Evolutionary conservation across 2,797 vertebrate genomes (phyloP).

Genomic region (Schizothorax lantsangensis): DNA sequence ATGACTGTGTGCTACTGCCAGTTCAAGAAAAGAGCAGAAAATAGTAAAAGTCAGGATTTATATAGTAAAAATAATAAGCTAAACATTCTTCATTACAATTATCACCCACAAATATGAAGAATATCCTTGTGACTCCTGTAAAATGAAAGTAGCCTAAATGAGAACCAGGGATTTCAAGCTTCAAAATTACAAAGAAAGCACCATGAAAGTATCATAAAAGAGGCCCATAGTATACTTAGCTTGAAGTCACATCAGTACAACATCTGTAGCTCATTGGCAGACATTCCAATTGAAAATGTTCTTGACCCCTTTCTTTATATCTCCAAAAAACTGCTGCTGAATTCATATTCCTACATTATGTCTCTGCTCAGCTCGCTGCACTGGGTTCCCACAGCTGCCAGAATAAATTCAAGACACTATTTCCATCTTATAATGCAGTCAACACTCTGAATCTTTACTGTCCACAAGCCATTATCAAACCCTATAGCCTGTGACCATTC

Average conservation of each 20-base stretch:
- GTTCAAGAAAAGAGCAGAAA: background rate
- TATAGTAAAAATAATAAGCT: background rate
- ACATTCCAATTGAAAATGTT: background rate
- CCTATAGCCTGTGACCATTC: conserved; percentile 24
- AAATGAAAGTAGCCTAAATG: background rate
- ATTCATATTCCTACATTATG: conserved; percentile 3
- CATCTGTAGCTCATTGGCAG: background rate
- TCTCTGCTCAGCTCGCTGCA: conserved; percentile 3
- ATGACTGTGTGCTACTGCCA: background rate
- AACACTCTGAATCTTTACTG: background rate
- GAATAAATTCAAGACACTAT: conserved; percentile 1
- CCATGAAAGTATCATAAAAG: background rate
- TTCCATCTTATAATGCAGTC: conserved; percentile 12
- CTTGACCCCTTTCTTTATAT: background rate
- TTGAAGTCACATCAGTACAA: background rate
- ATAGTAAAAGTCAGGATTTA: background rate
- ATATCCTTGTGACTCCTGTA: no score
- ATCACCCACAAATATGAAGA: no score
- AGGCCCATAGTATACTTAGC: background rate
- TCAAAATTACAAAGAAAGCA: background rate
- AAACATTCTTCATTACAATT: background rate
- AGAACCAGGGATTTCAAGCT: background rate
- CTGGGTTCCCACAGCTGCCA: conserved; percentile 3
- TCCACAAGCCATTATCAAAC: conserved; percentile 25
- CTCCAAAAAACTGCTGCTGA: background rate